phyloP scores from a whole-genome alignment of 2,888 invertebrate species.

The Cotesia congregata region DNA sequence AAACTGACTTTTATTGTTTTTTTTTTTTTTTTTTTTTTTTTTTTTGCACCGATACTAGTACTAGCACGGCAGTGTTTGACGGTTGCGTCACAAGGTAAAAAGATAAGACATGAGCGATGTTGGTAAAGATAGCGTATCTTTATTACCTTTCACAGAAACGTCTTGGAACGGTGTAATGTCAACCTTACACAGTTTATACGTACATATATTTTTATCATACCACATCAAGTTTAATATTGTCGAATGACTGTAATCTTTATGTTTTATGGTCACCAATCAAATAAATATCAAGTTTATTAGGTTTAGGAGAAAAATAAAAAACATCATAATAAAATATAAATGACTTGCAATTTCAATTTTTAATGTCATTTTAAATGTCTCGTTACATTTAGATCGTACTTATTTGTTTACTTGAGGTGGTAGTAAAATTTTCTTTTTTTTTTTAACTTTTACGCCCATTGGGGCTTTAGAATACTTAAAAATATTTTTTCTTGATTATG shows the following conservation, averaged over 20 bases:
- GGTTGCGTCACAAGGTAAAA: conserved; percentile 42
- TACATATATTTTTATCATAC: conserved; percentile 9
- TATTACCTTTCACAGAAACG: conserved; percentile 58
- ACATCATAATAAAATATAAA: conserved; percentile 21
- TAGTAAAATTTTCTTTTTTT: not conserved
- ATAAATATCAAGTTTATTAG: conserved; percentile 15
- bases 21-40: not conserved
- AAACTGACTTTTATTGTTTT: not conserved
- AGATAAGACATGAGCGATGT: conserved; percentile 62
- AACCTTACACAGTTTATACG: not conserved
- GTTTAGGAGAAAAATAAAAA: conserved; percentile 16
- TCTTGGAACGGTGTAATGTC: not conserved
- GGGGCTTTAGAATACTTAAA: too few relatives aligned
- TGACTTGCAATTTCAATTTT: conserved; percentile 6
- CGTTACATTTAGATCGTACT: not conserved
- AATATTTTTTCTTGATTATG: too few relatives aligned
- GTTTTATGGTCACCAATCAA: conserved; percentile 25
- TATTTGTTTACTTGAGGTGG: not conserved
- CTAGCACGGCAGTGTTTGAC: conserved; percentile 23
- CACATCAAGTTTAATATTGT: conserved; percentile 16
- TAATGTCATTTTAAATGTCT: not conserved
- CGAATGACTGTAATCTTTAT: conserved; percentile 27
- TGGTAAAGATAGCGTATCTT: conserved; percentile 67
- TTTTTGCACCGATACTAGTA: not conserved
- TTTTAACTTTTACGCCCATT: not conserved